These are phyloP conservation scores for Spodoptera exigua DNA, from an alignment of 2,888 invertebrate genomes.

Conservation along the genomic window DNA sequence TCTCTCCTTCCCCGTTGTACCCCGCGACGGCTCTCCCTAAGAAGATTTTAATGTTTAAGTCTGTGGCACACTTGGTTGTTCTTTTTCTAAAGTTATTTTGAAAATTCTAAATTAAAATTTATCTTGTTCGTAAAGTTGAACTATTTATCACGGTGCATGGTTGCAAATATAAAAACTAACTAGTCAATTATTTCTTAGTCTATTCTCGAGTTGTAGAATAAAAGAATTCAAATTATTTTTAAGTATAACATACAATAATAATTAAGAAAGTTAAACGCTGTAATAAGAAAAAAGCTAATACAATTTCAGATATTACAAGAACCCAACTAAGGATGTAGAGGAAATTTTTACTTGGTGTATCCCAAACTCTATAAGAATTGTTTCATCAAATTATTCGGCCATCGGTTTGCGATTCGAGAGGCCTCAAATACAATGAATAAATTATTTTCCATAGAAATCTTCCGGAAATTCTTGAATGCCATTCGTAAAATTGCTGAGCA, in stretches of 20 bases:
- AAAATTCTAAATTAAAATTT: too few species aligned
- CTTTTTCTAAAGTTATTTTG: too few species aligned
- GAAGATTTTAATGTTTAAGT: slow-evolving; percentile 40
- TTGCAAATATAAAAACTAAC: not conserved
- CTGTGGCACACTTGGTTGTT: slow-evolving; percentile 26
- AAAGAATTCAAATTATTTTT: too few species aligned
- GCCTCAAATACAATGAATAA: slow-evolving; percentile 62
- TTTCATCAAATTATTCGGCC: slow-evolving; percentile 74
- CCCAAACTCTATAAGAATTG: slow-evolving; percentile 60
- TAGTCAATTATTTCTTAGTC: too few species aligned
- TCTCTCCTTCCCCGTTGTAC: slow-evolving; percentile 29
- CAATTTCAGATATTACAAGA: too few species aligned
- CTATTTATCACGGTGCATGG: not conserved
- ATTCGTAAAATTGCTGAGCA: slow-evolving; percentile 52
- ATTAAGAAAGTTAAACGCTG: too few species aligned
- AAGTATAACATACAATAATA: too few species aligned
- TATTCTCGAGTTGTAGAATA: too few species aligned
- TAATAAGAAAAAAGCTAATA: too few species aligned
- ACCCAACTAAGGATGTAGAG: too few species aligned
- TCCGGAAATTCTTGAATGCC: slow-evolving; percentile 45
- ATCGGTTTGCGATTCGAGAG: slow-evolving; percentile 62
- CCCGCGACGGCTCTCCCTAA: slow-evolving; percentile 30
- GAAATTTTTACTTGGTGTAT: slow-evolving; percentile 38
- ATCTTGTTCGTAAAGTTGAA: not conserved
- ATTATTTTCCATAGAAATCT: slow-evolving; percentile 56